Evolutionary conservation across 2,113 vertebrate species (phyloP), one percentile per base, ranked within the genome.

Genomic region (Sylvicapra grimmia): DNA sequence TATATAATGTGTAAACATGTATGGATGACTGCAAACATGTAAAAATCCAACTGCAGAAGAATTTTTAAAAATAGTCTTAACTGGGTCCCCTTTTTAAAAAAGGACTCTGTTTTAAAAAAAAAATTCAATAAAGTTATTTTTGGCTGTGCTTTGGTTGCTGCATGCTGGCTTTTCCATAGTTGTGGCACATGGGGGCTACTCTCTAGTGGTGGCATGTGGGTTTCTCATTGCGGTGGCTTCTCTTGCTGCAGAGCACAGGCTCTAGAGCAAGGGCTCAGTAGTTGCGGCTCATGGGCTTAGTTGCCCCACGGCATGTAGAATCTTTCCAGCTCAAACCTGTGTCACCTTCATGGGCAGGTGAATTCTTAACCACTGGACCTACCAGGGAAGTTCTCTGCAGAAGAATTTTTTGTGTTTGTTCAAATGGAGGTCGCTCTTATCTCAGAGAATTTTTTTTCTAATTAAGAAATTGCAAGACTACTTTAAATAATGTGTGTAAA

Each of bases 281-380:
- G 65, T 11, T 36, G 65, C 19, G 2, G 9, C 4, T 0, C 19
- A 36, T 72, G n/a, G 11, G 36, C 36, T 77, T 77, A 44, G 40
- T 4, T 77, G 23, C 6, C 12, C 23, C 36, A 44, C 27, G 23
- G 72, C 72, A 77, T 25, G 40, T 77, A 14, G 72, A 77, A 77
- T 44, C 36, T 77, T 44, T 12, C 40, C 36, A 77, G 23, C 3
- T 44, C 1, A 3, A 77, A 44, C 21, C 72, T 0, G 0, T 44
- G 36, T 77, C 72, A 44, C 23, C 36, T 14, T 77, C 36, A 25
- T 44, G 13, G 68, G 19, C n/a, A 72, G 68, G 68, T 5, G 3
- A 23, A 72, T 72, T 44, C 11, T 77, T 77, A 44, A 44, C 21
- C 40, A 77, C 36, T 77, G 72, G 72, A 44, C 36, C 23, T n/a